These are phyloP conservation scores for Synergus japonicus DNA, from an alignment of 2,888 invertebrate genomes.

Conservation along the genomic window DNA sequence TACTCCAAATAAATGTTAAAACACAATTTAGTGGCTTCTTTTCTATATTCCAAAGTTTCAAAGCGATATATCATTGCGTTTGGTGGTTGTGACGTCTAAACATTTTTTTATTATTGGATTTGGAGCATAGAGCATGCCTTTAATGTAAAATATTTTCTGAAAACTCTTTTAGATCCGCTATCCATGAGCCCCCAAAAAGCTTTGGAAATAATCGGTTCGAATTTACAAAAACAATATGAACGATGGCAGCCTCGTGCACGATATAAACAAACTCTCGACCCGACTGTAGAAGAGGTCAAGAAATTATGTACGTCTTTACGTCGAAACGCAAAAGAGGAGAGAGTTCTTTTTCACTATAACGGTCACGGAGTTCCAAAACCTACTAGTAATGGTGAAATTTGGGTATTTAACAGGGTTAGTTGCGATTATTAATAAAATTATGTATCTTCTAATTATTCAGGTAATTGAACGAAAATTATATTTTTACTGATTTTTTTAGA, in stretches of 20 bases:
- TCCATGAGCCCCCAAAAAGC: slow-evolving; percentile 94
- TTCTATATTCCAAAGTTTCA: too few relatives aligned
- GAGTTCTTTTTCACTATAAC: slow-evolving; percentile 99
- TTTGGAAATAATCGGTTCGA: slow-evolving; percentile 93
- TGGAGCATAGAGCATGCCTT: too few relatives aligned
- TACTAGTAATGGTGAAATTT: slow-evolving; percentile 98
- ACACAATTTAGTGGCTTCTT: too few relatives aligned
- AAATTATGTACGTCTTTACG: slow-evolving; percentile 96
- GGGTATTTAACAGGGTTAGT: slow-evolving; percentile 97
- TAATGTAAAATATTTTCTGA: too few relatives aligned
- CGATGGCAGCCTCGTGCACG: slow-evolving; percentile 98
- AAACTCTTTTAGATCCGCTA: slow-evolving; percentile 84
- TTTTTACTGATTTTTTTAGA: slow-evolving; percentile 79
- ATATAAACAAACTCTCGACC: slow-evolving; percentile 98
- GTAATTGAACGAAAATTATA: background rate
- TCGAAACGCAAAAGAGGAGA: slow-evolving; percentile 97
- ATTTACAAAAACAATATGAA: slow-evolving; percentile 97
- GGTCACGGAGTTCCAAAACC: slow-evolving; percentile 99
- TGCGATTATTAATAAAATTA: background rate
- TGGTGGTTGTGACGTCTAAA: too few relatives aligned
- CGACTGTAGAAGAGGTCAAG: slow-evolving; percentile 98
- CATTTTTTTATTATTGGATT: too few relatives aligned
- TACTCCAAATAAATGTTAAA: too few relatives aligned
- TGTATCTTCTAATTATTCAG: background rate
- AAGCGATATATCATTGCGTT: too few relatives aligned